Conservation (phyloP, 2,888 invertebrate species). For the Hyppa rectilinea region DNA sequence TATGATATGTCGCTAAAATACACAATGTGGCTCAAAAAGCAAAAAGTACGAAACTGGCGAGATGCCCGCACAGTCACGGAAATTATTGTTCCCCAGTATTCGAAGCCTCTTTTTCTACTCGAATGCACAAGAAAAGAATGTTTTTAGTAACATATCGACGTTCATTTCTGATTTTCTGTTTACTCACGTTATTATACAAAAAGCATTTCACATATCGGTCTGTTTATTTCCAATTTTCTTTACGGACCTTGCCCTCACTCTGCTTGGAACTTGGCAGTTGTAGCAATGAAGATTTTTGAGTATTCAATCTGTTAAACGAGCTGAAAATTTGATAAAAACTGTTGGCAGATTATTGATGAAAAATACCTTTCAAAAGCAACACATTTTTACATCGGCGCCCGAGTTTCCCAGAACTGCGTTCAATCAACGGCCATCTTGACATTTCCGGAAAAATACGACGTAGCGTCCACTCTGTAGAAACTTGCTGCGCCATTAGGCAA, state of each 20-base stretch:
- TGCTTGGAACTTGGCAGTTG: slow-evolving; percentile 10
- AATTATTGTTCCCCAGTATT: slow-evolving; percentile 53
- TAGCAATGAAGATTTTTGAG: not conserved
- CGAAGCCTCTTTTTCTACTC: slow-evolving; percentile 60
- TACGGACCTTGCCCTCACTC: not conserved
- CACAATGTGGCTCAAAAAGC: slow-evolving; percentile 55
- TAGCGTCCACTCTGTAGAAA: slow-evolving; percentile 2
- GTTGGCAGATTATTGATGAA: not conserved
- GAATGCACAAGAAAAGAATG: slow-evolving; percentile 63
- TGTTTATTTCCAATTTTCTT: slow-evolving; percentile 11
- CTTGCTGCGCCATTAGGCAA: slow-evolving; percentile 25
- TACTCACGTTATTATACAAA: slow-evolving; percentile 41
- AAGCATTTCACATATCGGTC: slow-evolving; percentile 18
- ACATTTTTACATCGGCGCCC: not conserved
- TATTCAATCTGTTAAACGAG: not conserved
- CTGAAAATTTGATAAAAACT: not conserved
- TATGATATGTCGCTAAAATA: slow-evolving; percentile 55
- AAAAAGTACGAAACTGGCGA: slow-evolving; percentile 72
- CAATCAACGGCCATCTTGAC: not conserved
- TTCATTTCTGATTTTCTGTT: slow-evolving; percentile 51
- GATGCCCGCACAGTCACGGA: slow-evolving; percentile 66
- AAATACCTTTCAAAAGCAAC: not conserved
- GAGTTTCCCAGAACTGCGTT: not conserved
- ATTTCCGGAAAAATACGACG: not conserved
- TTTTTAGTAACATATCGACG: slow-evolving; percentile 47